Percentiles rank a stretch among this genome's conserved stretches.
phyloP scores from a whole-genome alignment of 2,797 vertebrate species.

The Vireo griseus region DNA sequence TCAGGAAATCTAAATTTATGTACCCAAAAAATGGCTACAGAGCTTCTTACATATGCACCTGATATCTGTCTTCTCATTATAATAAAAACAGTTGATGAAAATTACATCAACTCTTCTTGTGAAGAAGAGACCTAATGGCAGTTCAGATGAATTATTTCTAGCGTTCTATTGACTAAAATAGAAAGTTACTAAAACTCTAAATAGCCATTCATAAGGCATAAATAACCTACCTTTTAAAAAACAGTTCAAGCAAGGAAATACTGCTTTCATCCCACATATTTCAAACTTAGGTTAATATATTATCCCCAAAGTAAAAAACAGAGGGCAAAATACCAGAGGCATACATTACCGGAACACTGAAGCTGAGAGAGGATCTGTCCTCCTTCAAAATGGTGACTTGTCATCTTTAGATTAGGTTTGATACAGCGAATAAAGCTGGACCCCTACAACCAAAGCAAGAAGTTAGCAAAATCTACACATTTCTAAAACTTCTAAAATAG shows the following conservation, averaged over 20 bases:
- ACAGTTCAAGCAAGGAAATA: not conserved
- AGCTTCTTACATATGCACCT: not conserved
- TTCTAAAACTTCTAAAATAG: not conserved
- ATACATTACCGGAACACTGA: conserved; percentile 88
- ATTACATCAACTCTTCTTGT: not conserved
- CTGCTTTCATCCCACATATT: not conserved
- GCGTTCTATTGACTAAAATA: not conserved
- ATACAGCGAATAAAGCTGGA: conserved; percentile 97
- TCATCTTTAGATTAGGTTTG: conserved; percentile 98
- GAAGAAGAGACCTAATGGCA: not conserved
- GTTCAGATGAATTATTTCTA: not conserved
- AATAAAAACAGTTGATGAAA: not conserved
- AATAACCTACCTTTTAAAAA: not conserved
- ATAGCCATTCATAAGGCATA: not conserved
- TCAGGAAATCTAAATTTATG: not conserved
- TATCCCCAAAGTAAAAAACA: not conserved
- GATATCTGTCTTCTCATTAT: not conserved
- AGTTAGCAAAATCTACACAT: not conserved
- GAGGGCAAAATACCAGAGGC: not conserved
- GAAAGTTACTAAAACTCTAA: not conserved
- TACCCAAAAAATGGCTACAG: not conserved
- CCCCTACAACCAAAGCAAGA: conserved; percentile 77
- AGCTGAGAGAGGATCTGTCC: conserved; percentile 96
- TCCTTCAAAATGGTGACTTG: conserved; percentile 93
- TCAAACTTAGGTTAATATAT: not conserved